Conservation (phyloP, 2,797 vertebrate species). For the Onychomys leucogaster region DNA sequence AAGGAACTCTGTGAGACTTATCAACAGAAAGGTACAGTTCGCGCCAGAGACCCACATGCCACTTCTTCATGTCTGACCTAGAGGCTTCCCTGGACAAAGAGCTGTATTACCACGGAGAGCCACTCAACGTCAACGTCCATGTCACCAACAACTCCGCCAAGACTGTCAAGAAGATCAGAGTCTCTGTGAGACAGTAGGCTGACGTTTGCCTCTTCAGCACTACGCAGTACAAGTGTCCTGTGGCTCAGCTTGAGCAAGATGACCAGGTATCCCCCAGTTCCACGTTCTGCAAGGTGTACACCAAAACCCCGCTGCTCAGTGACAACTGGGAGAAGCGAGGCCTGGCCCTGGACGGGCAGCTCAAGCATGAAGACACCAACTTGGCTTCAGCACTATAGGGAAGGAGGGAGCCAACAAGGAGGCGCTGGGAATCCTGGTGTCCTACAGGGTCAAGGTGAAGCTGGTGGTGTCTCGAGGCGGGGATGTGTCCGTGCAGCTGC, state of each 20-base stretch:
- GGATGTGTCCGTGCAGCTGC: conserved; percentile 95
- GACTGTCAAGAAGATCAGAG: conserved; percentile 92
- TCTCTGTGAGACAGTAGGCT: conserved; percentile 93
- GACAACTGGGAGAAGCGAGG: conserved; percentile 93
- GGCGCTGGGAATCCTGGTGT: conserved; percentile 93
- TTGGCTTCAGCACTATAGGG: conserved; percentile 94
- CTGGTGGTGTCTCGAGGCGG: conserved; percentile 93
- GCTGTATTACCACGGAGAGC: conserved; percentile 92
- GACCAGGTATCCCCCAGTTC: conserved; percentile 92
- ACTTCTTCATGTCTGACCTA: conserved; percentile 92
- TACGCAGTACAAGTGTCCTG: conserved; percentile 93
- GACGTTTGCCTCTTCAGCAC: conserved; percentile 95
- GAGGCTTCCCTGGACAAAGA: conserved; percentile 91
- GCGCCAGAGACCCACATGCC: conserved; percentile 91
- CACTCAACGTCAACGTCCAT: conserved; percentile 93
- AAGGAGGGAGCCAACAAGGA: conserved; percentile 93
- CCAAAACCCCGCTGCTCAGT: conserved; percentile 90
- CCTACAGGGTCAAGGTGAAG: conserved; percentile 94
- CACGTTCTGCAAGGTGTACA: conserved; percentile 93
- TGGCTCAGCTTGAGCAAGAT: conserved; percentile 91
- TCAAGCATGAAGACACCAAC: conserved; percentile 94
- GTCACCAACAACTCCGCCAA: conserved; percentile 94
- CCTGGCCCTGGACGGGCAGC: conserved; percentile 92
- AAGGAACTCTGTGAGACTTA: conserved; percentile 91
- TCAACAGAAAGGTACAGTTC: conserved; percentile 92